Percentiles rank a stretch among this genome's conserved stretches.
These are phyloP conservation scores for Agapornis roseicollis DNA, from an alignment of 2,113 vertebrate genomes.

Conservation along the genomic window DNA sequence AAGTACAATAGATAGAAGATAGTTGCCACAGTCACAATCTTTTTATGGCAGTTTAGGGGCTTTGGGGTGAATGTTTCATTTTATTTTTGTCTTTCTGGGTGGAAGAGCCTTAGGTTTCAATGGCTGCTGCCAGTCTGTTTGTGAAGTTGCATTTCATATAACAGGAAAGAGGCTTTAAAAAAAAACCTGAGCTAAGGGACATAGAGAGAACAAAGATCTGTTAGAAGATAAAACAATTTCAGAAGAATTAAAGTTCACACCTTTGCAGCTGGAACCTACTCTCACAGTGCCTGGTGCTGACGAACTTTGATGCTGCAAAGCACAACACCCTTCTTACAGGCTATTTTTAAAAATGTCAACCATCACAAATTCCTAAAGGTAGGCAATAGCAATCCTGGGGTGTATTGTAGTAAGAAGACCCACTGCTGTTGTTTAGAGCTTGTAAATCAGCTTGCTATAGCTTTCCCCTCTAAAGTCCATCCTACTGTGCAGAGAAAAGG, in stretches of 20 bases:
- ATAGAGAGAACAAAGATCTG: constrained; percentile 31
- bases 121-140: not conserved
- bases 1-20: not conserved
- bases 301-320: constrained; percentile 14
- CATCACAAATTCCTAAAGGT: not conserved
- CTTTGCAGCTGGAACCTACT: not conserved
- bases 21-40: not conserved
- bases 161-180: not conserved
- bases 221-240: constrained; percentile 43
- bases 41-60: not conserved
- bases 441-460: constrained; percentile 9
- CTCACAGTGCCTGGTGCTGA: not conserved
- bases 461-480: not conserved
- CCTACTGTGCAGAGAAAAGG: constrained; percentile 3
- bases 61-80: not conserved
- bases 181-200: not conserved
- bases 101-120: constrained; percentile 22
- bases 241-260: constrained; percentile 1
- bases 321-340: not conserved
- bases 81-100: constrained; percentile 26
- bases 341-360: not conserved
- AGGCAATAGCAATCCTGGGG: not conserved
- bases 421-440: not conserved
- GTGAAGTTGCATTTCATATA: constrained; percentile 39
- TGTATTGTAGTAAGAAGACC: not conserved